Evolutionary conservation across 2,113 vertebrate genomes (phyloP).

Genomic region (Takifugu bimaculatus): DNA sequence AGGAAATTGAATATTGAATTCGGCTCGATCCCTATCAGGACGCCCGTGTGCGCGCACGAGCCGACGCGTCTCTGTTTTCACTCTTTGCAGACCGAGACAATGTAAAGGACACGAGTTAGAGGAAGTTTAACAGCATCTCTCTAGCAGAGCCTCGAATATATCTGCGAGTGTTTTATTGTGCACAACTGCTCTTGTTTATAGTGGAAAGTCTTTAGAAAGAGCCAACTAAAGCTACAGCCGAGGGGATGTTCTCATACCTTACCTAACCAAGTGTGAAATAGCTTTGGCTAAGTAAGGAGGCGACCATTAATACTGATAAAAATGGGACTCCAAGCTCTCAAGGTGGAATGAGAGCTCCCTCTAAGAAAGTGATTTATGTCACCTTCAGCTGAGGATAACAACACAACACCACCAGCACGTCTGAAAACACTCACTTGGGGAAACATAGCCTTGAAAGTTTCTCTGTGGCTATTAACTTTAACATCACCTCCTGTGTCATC

Average conservation of each 20-base stretch:
- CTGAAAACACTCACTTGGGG: conserved; percentile 21
- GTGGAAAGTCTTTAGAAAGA: conserved; percentile 75
- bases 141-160: conserved; percentile 48
- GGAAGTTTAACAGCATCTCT: conserved; percentile 40
- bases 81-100: conserved; percentile 7
- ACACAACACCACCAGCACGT: conserved; percentile 37
- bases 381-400: conserved; percentile 68
- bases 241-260: conserved; percentile 73
- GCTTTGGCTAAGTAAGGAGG: conserved; percentile 78
- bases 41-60: neutral
- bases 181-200: conserved; percentile 57
- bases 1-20: conserved; percentile 59
- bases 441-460: neutral
- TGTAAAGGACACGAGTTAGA: conserved; percentile 24
- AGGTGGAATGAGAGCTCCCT: conserved; percentile 75
- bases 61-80: neutral
- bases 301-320: conserved; percentile 83
- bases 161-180: conserved; percentile 53
- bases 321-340: conserved; percentile 73
- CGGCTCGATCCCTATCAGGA: conserved; percentile 14
- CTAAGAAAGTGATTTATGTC: conserved; percentile 79
- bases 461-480: neutral
- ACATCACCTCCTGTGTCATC: neutral
- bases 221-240: conserved; percentile 70
- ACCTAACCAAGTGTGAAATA: conserved; percentile 82